Conservation (phyloP, 1,140 invertebrate genomes). For the Drosophila oshimai region DNA sequence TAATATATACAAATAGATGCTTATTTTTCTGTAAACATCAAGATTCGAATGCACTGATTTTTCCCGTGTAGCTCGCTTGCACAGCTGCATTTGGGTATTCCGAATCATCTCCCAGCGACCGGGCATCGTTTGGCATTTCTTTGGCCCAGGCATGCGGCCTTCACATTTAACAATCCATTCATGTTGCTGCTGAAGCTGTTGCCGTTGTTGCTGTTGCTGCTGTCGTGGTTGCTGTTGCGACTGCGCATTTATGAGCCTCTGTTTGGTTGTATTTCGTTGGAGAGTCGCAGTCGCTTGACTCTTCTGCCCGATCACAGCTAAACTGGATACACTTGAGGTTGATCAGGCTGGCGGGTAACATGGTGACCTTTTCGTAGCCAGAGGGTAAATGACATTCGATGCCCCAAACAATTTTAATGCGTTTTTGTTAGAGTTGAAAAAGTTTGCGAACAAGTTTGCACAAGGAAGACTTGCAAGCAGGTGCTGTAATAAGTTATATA, state of each 20-base stretch:
- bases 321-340: constrained; percentile 25
- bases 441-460: neutral
- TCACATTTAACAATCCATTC: constrained; percentile 51
- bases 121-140: constrained; percentile 52
- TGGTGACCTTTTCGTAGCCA: constrained; percentile 10
- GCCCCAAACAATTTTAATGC: neutral
- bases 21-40: no score
- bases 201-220: constrained; percentile 19
- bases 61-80: neutral
- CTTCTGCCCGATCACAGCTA: constrained; percentile 26
- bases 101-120: constrained; percentile 27
- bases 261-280: constrained; percentile 29
- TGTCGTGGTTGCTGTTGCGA: constrained; percentile 54
- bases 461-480: constrained; percentile 1
- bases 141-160: constrained; percentile 31
- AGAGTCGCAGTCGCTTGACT: neutral
- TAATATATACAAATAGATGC: no score
- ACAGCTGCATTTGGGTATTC: constrained; percentile 32
- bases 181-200: constrained; percentile 31
- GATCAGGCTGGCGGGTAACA: constrained; percentile 9
- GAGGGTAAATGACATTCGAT: constrained; percentile 23
- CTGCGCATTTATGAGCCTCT: constrained; percentile 68
- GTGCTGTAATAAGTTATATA: neutral
- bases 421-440: neutral
- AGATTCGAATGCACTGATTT: neutral